Conservation (phyloP, 2,113 vertebrate species). For the Amazona vittata region DNA sequence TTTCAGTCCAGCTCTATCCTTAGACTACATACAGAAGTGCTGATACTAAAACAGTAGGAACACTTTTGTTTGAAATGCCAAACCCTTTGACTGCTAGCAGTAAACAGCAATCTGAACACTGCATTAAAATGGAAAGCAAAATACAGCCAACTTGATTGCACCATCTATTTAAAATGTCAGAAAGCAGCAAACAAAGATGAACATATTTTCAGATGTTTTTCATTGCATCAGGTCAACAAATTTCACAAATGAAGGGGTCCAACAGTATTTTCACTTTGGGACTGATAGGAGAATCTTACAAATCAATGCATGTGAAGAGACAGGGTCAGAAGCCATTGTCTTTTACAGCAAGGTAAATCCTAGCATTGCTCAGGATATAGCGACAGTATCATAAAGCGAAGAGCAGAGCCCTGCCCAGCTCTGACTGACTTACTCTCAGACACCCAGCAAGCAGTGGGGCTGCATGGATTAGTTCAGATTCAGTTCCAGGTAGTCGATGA, state of each 20-base stretch:
- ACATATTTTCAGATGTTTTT: neutral
- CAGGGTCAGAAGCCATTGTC: neutral
- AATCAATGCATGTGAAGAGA: fast-evolving
- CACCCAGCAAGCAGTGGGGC: neutral
- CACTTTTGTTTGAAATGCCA: neutral
- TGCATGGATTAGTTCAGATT: neutral
- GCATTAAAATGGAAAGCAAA: neutral
- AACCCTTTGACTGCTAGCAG: neutral
- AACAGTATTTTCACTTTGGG: neutral
- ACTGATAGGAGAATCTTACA: neutral
- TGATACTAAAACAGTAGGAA: neutral
- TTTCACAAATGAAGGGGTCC: neutral
- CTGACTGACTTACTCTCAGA: neutral
- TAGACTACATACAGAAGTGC: neutral
- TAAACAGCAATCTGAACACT: neutral
- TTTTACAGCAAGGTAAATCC: neutral
- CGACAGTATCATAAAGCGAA: neutral
- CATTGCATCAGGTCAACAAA: neutral
- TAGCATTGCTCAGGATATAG: neutral
- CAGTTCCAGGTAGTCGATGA: fast-evolving
- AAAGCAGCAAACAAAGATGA: neutral
- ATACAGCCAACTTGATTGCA: neutral
- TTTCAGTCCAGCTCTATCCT: neutral
- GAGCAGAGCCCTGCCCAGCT: neutral
- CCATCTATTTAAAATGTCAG: neutral